Evolutionary conservation across 1,140 invertebrate species (phyloP).

Genomic region (Trachelipus rathkii): DNA sequence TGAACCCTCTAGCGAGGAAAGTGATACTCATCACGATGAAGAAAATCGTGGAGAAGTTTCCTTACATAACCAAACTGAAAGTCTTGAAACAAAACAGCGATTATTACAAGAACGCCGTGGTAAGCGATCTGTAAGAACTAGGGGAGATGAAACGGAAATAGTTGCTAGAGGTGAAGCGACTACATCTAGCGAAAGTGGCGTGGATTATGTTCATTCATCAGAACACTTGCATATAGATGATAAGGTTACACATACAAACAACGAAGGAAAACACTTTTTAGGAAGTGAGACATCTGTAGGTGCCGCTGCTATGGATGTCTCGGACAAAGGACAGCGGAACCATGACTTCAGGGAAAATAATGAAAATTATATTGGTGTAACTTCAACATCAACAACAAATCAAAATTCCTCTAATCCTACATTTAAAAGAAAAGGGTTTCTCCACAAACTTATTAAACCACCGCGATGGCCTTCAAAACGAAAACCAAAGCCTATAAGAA

Average conservation of each 20-base stretch:
- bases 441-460: constrained; percentile 49
- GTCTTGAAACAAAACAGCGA: not conserved
- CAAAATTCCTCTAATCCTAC: not conserved
- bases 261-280: constrained; percentile 34
- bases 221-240: not conserved
- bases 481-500: constrained; percentile 24
- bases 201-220: constrained; percentile 1
- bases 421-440: constrained; percentile 47
- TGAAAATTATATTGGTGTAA: constrained; percentile 22
- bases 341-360: constrained; percentile 28
- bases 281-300: constrained; percentile 39
- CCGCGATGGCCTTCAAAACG: constrained; percentile 49
- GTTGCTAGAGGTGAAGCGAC: constrained; percentile 32
- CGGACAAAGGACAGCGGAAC: constrained; percentile 38
- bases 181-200: constrained; percentile 37
- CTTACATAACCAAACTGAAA: not conserved
- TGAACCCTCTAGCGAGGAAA: constrained; percentile 48
- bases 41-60: not conserved
- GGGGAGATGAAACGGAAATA: constrained; percentile 22
- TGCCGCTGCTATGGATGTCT: constrained; percentile 41
- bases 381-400: not conserved
- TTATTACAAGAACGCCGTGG: not conserved
- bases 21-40: constrained; percentile 23
- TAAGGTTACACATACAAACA: not conserved
- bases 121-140: not conserved